Evolutionary conservation across 2,113 vertebrate species (phyloP).

Genomic region (Orientallactaga bullata): DNA sequence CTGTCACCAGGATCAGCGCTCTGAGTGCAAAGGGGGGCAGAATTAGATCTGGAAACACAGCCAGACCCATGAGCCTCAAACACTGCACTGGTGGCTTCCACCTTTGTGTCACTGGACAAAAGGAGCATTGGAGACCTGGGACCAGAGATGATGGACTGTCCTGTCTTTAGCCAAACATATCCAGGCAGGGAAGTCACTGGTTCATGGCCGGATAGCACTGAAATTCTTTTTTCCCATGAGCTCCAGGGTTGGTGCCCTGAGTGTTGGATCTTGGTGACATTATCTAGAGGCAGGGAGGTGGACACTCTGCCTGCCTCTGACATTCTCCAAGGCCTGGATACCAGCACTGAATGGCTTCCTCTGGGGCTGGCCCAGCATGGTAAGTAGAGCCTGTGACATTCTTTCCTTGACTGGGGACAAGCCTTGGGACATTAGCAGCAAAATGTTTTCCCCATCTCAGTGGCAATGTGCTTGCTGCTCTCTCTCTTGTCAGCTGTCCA

Average conservation of each 20-base stretch:
- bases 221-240: not conserved
- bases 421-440: not conserved
- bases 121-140: not conserved
- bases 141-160: not conserved
- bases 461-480: fast-evolving
- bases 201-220: fast-evolving
- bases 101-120: not conserved
- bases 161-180: not conserved
- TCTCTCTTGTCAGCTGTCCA: not conserved
- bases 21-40: not conserved
- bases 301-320: not conserved
- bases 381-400: not conserved
- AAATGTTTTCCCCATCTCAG: too few relatives aligned
- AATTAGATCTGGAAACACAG: not conserved
- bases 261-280: not conserved
- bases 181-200: not conserved
- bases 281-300: not conserved
- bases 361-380: not conserved
- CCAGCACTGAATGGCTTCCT: too few relatives aligned
- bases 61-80: too few relatives aligned
- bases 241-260: not conserved
- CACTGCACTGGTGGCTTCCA: not conserved
- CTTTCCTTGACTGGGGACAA: not conserved
- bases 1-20: not conserved
- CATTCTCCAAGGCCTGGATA: not conserved